Base-by-base conservation (phyloP, 2,797 vertebrate genomes). In the Schizopygopsis pylzovi region DNA sequence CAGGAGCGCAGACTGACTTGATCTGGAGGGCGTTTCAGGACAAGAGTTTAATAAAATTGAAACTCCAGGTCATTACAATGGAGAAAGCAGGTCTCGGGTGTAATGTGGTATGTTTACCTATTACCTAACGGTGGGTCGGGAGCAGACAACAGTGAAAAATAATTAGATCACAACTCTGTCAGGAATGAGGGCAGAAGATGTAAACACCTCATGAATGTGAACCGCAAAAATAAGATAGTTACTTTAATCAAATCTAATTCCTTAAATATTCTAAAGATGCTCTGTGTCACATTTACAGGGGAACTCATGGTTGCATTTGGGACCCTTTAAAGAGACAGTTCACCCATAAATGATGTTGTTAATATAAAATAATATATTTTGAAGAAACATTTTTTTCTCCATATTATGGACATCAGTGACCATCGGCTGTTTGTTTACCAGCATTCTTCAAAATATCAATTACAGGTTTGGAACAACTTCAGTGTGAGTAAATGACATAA, bases 41-140 rank as follows among this genome's bases (percentile, higher is more conserved):
- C 79, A 78, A 76, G 45, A 56, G 61, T 67, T 59, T 87, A 52
- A 73, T 65, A 43, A n/a, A 83, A 73, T 65, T 6, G 37, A 65
- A 71, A 45, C 54, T 41, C n/a, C 47, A 80, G 25, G 70, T 65
- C 25, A 82, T 16, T 76, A 37, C 77, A 43, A 49, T 52, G 84
- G 84, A 84, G 83, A 76, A 54, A 76, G 33, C 0, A 4, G 47
- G 56, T 79, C 56, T 79, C 73, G 37, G 43, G 18, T 77, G 56
- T 85, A 37, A 76, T 52, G 33, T n/a, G 45, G 45, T 7, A 25
- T 86, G 78, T 75, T 65, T 65, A 47, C 59, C 25, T 18, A 59
- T 61, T 81, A 81, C 79, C 56, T 81, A 81, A 81, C 61, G 4
- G 61, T 37, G 45, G 63, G 43, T 68, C 63, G 68, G 16, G 63